Percentiles rank a stretch among this genome's conserved stretches.
phyloP scores from a whole-genome alignment of 2,113 vertebrate genomes.

The Lota lota region DNA sequence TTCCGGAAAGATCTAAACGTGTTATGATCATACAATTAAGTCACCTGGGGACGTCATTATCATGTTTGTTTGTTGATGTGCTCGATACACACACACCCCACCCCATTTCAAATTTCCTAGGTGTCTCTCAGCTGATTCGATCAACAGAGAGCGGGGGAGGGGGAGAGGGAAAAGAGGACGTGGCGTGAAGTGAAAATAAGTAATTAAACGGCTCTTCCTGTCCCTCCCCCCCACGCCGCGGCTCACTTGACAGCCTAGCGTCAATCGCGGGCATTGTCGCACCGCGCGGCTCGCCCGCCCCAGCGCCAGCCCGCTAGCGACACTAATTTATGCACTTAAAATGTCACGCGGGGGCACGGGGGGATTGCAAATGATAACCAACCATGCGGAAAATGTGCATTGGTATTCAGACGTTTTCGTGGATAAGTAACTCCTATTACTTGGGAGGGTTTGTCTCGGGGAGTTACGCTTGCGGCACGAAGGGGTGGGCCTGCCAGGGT shows the following conservation, averaged over 20 bases:
- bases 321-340: constrained; percentile 73
- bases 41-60: constrained; percentile 78
- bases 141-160: constrained; percentile 46
- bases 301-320: constrained; percentile 56
- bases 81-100: constrained; percentile 49
- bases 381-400: constrained; percentile 47
- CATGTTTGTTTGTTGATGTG: constrained; percentile 74
- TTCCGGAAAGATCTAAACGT: constrained; percentile 58
- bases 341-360: constrained; percentile 60
- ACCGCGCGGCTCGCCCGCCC: constrained; percentile 61
- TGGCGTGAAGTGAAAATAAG: constrained; percentile 48
- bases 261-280: constrained; percentile 70
- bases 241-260: constrained; percentile 57
- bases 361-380: constrained; percentile 62
- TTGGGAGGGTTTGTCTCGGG: constrained; percentile 37
- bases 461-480: too few species aligned
- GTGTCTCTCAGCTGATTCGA: constrained; percentile 67
- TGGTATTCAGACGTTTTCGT: constrained; percentile 48
- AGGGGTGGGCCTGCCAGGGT: not conserved
- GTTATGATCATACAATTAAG: constrained; percentile 74
- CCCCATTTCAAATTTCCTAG: constrained; percentile 68
- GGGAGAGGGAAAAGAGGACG: not conserved
- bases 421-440: constrained; percentile 53
- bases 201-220: constrained; percentile 73
- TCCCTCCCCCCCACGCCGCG: constrained; percentile 46